These are phyloP conservation scores for Erannis defoliaria DNA, from an alignment of 2,888 invertebrate genomes.

Conservation along the genomic window DNA sequence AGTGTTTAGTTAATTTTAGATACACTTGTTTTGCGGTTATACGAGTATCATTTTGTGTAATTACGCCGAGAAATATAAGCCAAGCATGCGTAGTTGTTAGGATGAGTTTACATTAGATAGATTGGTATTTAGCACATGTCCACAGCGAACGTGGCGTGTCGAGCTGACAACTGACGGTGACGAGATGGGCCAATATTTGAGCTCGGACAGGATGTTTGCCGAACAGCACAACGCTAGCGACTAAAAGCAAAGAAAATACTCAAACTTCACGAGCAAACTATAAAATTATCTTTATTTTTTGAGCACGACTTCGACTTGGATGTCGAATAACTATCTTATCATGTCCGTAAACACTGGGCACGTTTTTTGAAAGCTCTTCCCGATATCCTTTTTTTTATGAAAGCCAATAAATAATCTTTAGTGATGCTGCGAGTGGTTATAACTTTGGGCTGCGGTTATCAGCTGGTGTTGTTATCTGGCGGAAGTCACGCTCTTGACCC, in stretches of 20 bases:
- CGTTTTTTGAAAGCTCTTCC: slow-evolving; percentile 53
- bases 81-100: slow-evolving; percentile 21
- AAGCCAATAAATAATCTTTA: slow-evolving; percentile 61
- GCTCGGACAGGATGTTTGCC: slow-evolving; percentile 79
- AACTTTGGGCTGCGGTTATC: slow-evolving; percentile 54
- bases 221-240: slow-evolving; percentile 68
- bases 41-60: too few relatives aligned
- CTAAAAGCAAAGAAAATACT: slow-evolving; percentile 80
- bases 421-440: slow-evolving; percentile 73
- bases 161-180: slow-evolving; percentile 56
- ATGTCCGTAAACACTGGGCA: slow-evolving; percentile 50
- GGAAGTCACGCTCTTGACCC: slow-evolving; percentile 85
- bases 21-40: too few relatives aligned
- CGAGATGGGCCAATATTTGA: slow-evolving; percentile 76
- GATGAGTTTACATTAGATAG: slow-evolving; percentile 53
- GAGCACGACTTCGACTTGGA: slow-evolving; percentile 50
- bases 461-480: slow-evolving; percentile 63
- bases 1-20: too few relatives aligned
- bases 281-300: slow-evolving; percentile 59
- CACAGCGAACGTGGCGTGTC: slow-evolving; percentile 66
- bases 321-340: slow-evolving; percentile 65
- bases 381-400: slow-evolving; percentile 55
- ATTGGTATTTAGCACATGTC: slow-evolving; percentile 72
- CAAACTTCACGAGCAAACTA: slow-evolving; percentile 65
- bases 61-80: too few relatives aligned